Base-by-base conservation (phyloP, 2,888 invertebrate genomes). In the Glyphotaelius pellucidus region DNA sequence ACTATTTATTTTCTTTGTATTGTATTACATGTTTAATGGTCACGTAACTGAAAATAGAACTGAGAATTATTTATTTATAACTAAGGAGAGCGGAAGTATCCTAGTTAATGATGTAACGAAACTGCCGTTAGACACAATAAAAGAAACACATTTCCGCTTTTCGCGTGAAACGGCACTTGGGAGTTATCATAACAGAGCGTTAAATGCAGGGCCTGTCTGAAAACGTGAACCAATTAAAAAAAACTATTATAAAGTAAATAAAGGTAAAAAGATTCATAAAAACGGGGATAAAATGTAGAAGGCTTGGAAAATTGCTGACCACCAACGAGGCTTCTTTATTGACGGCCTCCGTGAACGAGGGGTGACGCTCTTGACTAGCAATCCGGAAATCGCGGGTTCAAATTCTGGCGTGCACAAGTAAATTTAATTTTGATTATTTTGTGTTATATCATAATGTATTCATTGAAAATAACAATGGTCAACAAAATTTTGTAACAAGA, bases 91-190 rank as follows among this genome's bases (percentile, higher is more conserved):
- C 67, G 67, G 67, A 67, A 67, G 67, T 67, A 67, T 67, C 25
- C 67, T 67, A n/a, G 25, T 67, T 67, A 67, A 67, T 67, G 67
- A 67, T 67, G 67, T 67, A 67, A 67, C 25, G 67, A 67, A 67
- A 67, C 67, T 67, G n/a, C 67, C 67, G 67, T 67, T 67, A 67
- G 67, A 67, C 67, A 7, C 9, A 67, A 67, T 67, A n/a, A 67
- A 67, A 67, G 67, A 67, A 67, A 67, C 67, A 67, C 67, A 67
- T 67, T 67, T 67, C 67, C 67, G 67, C 67, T 67, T 67, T 67
- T 67, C 67, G 67, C 67, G 9, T 67, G 67, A 25, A 67, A 67
- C 67, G 67, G 25, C 67, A 25, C 67, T 67, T 67, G 67, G 67
- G 30, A 32, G 81, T 81, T 81, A 19, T 81, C 19, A 81, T 32